Percentiles rank a stretch among this genome's conserved stretches.
These are phyloP conservation scores for Thymallus thymallus DNA, from an alignment of 2,113 vertebrate species.

Conservation along the genomic window DNA sequence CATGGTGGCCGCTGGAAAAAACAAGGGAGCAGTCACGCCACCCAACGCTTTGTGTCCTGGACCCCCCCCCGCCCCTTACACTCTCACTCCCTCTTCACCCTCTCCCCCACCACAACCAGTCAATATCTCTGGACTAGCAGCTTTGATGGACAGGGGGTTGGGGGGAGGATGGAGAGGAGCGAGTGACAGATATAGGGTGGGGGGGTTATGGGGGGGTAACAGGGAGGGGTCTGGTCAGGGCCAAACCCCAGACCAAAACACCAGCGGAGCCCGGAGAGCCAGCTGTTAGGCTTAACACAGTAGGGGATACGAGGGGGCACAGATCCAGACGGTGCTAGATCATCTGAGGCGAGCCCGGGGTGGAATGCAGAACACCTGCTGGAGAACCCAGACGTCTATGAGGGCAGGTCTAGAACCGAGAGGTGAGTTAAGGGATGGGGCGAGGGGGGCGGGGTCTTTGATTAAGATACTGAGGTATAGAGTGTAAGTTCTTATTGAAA, in stretches of 20 bases:
- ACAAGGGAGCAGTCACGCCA: conserved; percentile 9
- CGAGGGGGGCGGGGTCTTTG: no score
- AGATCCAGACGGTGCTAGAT: not conserved
- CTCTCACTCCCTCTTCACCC: conserved; percentile 22
- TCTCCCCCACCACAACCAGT: conserved; percentile 6
- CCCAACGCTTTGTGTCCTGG: conserved; percentile 8
- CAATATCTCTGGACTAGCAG: conserved; percentile 7
- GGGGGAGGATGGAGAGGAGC: not conserved
- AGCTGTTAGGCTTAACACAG: conserved; percentile 1
- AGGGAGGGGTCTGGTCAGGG: conserved; percentile 5
- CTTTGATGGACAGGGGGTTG: not conserved
- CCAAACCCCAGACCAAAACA: not conserved
- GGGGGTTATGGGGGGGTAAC: not conserved
- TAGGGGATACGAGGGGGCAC: not conserved
- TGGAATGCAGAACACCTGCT: not conserved
- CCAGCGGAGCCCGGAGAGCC: not conserved
- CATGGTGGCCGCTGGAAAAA: conserved; percentile 8
- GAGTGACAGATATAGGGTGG: not conserved
- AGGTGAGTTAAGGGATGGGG: not conserved
- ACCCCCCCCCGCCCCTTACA: conserved; percentile 30
- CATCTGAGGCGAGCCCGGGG: not conserved
- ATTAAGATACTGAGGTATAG: not conserved
- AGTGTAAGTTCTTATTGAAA: not conserved
- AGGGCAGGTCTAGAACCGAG: not conserved
- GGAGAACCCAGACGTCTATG: not conserved